Base-by-base conservation (phyloP, 2,113 vertebrate species). In the Mesocricetus auratus region DNA sequence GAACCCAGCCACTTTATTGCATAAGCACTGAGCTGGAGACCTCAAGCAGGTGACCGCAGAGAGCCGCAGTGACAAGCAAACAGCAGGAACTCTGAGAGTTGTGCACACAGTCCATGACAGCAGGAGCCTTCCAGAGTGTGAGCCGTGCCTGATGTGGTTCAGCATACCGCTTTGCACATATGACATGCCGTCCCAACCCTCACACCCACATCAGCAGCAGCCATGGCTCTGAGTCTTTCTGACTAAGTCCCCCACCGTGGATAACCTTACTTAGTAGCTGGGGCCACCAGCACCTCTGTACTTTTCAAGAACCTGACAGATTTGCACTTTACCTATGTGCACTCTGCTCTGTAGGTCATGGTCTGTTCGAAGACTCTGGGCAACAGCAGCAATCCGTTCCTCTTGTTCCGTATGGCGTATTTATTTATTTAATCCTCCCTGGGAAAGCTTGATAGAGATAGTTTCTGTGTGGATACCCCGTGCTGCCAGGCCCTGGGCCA, bases 341-440 rank as follows among this genome's bases (percentile, higher is more conserved):
- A 69, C 45, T 86, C 47, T 69, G 90, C 73, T 56, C 19, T 39
- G 22, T 58, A 31, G 73, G 82, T n/a, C 5, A 2, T 0, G 21
- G 1, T 22, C 16, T 39, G 9, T 56, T 26, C 6, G 12, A 47
- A 33, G n/a, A 62, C 75, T 56, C 69, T 45, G 29, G 68, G 24
- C 13, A 0, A 16, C 8, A 12, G n/a, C n/a, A 0, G 66, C 0
- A 0, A 10, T 26, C 4, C 11, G 58, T 21, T 79, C 58, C 64
- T 42, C 75, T 0, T 47, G 21, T 45, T 15, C 58, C 42, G 8
- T 7, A 2, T 21, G 26, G 77, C 10, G 3, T 89, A 86, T 94
- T 97, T 97, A 96, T 95, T 97, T 95, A 95, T 94, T 95, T 88
- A 90, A 89, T 50, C 56, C 7, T 66, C n/a, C 26, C 31, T 3